Evolutionary conservation across 2,888 invertebrate genomes (phyloP).

Genomic region (Spisula solida): DNA sequence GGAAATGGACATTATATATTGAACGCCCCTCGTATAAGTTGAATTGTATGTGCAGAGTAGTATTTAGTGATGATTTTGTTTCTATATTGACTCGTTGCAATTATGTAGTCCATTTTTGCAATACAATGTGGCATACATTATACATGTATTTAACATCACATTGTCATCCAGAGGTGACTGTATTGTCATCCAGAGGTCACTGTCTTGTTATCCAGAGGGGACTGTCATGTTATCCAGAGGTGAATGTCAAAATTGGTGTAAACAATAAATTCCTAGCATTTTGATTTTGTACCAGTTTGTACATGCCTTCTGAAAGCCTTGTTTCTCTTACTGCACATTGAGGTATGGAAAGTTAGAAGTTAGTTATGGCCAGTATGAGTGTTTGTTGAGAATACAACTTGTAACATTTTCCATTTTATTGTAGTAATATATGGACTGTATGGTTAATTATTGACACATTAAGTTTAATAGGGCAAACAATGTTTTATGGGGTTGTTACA

Average conservation of each 20-base stretch:
- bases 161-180: background rate
- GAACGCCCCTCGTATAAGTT: no score
- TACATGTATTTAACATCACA: background rate
- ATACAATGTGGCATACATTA: no score
- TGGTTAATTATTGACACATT: background rate
- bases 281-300: background rate
- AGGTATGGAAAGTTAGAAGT: background rate
- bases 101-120: no score
- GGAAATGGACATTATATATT: no score
- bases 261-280: background rate
- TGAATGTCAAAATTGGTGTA: background rate
- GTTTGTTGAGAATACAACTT: background rate
- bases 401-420: no score
- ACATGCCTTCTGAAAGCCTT: background rate
- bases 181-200: background rate
- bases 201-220: background rate
- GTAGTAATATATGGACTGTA: no score
- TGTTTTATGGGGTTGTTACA: no score
- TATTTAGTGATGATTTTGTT: no score
- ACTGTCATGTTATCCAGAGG: background rate
- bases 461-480: no score
- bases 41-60: no score
- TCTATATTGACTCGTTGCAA: no score
- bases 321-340: no score
- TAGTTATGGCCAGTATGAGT: slow-evolving; percentile 1